These are phyloP conservation scores for Meriones unguiculatus DNA, from an alignment of 2,113 vertebrate species.

Conservation along the genomic window DNA sequence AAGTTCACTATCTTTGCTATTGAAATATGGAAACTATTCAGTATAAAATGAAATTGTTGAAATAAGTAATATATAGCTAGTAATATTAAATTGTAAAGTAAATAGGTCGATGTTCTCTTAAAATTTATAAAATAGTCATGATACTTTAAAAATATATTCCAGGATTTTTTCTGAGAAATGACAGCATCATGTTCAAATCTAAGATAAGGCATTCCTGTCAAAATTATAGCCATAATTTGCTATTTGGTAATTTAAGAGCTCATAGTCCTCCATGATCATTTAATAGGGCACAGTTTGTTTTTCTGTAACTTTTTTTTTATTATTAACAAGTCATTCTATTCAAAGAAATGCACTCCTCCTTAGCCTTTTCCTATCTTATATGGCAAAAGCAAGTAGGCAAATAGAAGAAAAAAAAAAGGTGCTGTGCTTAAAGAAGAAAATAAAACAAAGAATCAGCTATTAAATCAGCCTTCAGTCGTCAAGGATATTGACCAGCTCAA, in stretches of 20 bases:
- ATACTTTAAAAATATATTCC: neutral
- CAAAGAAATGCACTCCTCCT: neutral
- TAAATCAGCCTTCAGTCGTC: neutral
- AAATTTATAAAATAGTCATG: neutral
- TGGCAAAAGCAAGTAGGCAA: slow-evolving; percentile 5
- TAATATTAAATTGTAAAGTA: neutral
- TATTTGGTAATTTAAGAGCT: neutral
- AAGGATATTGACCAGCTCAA: neutral
- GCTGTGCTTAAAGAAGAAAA: neutral
- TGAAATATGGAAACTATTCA: neutral
- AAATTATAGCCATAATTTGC: neutral
- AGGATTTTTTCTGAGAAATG: neutral
- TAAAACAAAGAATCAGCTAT: slow-evolving; percentile 23
- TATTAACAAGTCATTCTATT: neutral
- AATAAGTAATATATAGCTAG: neutral
- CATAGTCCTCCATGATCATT: neutral
- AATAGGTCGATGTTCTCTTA: neutral
- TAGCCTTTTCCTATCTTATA: neutral
- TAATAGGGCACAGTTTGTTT: neutral
- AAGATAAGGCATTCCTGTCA: neutral
- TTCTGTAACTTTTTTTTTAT: neutral
- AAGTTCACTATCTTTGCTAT: neutral
- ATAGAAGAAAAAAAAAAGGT: neutral
- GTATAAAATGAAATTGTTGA: slow-evolving; percentile 7
- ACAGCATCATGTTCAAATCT: neutral